Evolutionary conservation across 2,888 invertebrate species (phyloP), one percentile per base, ranked within the genome.

Genomic region (Plutella xylostella): DNA sequence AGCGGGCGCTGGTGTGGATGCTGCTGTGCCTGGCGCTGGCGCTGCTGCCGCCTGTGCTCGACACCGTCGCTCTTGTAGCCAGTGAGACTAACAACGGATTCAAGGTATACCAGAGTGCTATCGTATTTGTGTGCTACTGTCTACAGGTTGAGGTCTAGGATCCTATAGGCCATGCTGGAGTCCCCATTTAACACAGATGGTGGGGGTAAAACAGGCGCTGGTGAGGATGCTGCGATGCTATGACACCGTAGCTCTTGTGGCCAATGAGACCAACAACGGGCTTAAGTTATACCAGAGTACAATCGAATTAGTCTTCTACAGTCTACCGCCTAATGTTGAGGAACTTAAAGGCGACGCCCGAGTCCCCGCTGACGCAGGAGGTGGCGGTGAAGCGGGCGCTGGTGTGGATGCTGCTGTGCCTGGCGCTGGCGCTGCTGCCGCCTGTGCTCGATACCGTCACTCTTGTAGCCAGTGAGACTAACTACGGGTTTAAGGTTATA

Each of bases 321-420:
- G n/a, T n/a, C n/a, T n/a, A n/a, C n/a, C n/a, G n/a, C n/a, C n/a
- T n/a, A n/a, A n/a, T n/a, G n/a, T n/a, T n/a, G n/a, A n/a, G n/a
- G n/a, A n/a, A n/a, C n/a, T n/a, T n/a, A n/a, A n/a, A n/a, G n/a
- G n/a, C 78, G 1, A 80, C 80, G 77, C 80, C 80, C 1, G 66
- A 75, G 2, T 77, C 80, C 0, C 78, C 80, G 0, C 54, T 82
- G 45, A 80, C 80, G 80, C 58, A 66, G 38, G 63, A 72, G 45
- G 38, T 42, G 1, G 51, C 46, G 1, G 80, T 80, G 3, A 54
- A 57, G 2, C 54, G 55, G 17, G 57, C 65, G 0, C 57, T 75
- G 31, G 67, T 73, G 0, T 58, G 60, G 15, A 73, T 80, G n/a
- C 61, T 80, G 30, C 52, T 78, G 34, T 75, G 69, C 47, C 71